These are phyloP conservation scores for Alentia gelatinosa DNA, from an alignment of 2,888 invertebrate species.

Conservation along the genomic window DNA sequence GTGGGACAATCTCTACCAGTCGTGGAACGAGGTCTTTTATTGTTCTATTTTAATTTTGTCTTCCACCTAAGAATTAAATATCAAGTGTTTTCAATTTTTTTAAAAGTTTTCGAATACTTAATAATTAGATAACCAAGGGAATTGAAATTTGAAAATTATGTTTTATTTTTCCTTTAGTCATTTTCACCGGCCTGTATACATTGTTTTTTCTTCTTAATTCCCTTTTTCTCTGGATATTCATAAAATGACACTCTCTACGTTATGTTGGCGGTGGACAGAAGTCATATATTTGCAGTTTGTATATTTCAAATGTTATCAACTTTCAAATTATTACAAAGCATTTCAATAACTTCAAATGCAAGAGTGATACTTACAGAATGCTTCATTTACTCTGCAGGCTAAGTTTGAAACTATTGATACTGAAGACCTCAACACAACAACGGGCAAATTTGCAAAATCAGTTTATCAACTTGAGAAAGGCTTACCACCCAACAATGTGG, in stretches of 20 bases:
- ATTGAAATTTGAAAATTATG: background rate
- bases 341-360: background rate
- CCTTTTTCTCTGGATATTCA: no score
- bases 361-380: background rate
- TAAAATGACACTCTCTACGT: no score
- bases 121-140: no score
- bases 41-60: constrained; percentile 12
- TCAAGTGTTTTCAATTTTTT: background rate
- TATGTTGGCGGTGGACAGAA: no score
- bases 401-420: constrained; percentile 84
- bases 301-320: no score
- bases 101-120: background rate
- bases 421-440: constrained; percentile 87
- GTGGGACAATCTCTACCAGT: constrained; percentile 86
- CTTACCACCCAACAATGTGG: constrained; percentile 89
- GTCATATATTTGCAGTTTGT: no score
- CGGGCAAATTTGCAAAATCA: constrained; percentile 86
- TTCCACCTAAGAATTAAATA: background rate
- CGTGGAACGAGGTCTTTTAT: constrained; percentile 84
- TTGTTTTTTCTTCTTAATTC: no score
- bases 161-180: no score
- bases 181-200: no score
- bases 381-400: background rate
- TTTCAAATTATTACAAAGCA: background rate
- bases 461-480: constrained; percentile 91